A percentile compares a stretch with the other conserved stretches of the same genome.
Evolutionary conservation across 2,797 vertebrate genomes (phyloP).

Genomic region (Graptemys geographica): DNA sequence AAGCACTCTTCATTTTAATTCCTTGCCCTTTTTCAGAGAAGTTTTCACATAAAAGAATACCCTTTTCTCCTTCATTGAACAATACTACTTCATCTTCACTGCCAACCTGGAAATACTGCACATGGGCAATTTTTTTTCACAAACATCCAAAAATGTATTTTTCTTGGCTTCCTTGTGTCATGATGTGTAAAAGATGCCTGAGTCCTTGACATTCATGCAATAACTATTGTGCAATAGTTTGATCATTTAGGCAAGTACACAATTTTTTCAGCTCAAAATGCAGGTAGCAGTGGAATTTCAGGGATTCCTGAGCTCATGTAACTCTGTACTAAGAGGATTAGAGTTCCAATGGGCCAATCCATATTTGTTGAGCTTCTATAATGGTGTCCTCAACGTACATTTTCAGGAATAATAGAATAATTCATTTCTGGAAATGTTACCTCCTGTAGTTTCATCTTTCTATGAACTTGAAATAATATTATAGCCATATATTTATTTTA

Average conservation of each 20-base stretch:
- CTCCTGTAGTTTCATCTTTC: rapidly evolving
- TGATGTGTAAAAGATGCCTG: not conserved
- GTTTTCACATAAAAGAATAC: not conserved
- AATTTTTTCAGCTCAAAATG: not conserved
- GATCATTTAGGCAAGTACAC: not conserved
- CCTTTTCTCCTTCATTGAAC: not conserved
- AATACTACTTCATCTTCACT: not conserved
- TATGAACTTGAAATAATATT: not conserved
- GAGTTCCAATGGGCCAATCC: not conserved
- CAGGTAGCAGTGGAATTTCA: not conserved
- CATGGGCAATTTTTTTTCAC: not conserved
- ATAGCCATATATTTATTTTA: not conserved
- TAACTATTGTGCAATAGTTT: not conserved
- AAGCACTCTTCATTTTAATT: not conserved
- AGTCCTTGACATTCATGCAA: not conserved
- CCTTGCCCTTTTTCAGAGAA: not conserved
- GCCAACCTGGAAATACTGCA: not conserved
- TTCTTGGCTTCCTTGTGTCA: not conserved
- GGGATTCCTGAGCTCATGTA: not conserved
- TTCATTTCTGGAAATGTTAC: not conserved
- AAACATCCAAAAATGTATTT: not conserved
- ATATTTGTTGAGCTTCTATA: conserved; percentile 20
- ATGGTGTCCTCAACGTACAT: not conserved
- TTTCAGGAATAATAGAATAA: not conserved
- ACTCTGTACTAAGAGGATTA: not conserved